These are phyloP conservation scores for Molossus alvarezi DNA, from an alignment of 2,797 vertebrate species.

Conservation along the genomic window DNA sequence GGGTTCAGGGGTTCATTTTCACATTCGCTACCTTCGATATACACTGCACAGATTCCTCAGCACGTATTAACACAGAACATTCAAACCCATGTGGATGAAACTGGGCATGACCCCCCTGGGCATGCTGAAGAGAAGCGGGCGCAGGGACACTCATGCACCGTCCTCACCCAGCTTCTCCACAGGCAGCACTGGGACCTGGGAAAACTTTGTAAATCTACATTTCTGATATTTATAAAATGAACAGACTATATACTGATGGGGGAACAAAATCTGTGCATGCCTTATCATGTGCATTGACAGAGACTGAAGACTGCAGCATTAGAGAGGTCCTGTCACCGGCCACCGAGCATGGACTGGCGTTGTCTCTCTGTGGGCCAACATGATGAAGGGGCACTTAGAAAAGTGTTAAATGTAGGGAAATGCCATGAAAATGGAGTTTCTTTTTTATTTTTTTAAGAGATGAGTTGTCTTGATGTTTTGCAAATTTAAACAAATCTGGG, in stretches of 20 bases:
- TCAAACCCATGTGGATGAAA: not conserved
- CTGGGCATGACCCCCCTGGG: not conserved
- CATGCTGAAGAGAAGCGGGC: not conserved
- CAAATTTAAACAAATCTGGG: not conserved
- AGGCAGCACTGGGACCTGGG: fast-evolving
- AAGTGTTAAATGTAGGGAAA: not conserved
- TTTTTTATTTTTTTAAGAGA: not conserved
- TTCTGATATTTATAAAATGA: not conserved
- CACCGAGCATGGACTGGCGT: not conserved
- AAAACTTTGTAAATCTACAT: not conserved
- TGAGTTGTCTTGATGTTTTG: not conserved
- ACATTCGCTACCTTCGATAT: not conserved
- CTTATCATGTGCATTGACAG: not conserved
- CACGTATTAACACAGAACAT: not conserved
- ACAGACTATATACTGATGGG: not conserved
- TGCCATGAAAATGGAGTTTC: not conserved
- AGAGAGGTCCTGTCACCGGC: not conserved
- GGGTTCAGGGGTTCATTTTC: not conserved
- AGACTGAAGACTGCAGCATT: not conserved
- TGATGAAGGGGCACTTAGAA: not conserved
- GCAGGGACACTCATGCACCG: fast-evolving
- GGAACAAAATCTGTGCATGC: not conserved
- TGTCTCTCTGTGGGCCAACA: not conserved
- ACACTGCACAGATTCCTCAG: not conserved
- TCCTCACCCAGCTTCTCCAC: not conserved